These are phyloP conservation scores for Sarcophaga peregrina DNA, from an alignment of 1,140 invertebrate genomes.

Conservation along the genomic window DNA sequence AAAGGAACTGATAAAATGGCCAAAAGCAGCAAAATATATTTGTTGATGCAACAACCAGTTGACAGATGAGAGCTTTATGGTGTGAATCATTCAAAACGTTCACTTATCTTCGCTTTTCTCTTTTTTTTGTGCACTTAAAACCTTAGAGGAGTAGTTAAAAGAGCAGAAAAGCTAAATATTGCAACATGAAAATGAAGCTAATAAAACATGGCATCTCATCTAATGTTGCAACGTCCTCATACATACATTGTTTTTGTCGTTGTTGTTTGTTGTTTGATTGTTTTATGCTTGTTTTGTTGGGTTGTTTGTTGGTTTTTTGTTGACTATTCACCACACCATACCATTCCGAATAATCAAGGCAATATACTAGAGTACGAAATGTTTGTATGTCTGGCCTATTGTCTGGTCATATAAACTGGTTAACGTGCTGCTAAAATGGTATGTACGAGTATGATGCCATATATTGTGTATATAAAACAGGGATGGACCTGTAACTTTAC, in stretches of 20 bases:
- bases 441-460: too few relatives aligned
- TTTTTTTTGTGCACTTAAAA: not conserved
- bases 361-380: not conserved
- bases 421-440: not conserved
- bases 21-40: not conserved
- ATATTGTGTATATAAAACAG: not conserved
- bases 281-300: constrained; percentile 15
- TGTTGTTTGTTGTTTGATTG: constrained; percentile 14
- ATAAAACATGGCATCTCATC: constrained; percentile 29
- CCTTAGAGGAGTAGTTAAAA: not conserved
- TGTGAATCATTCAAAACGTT: not conserved
- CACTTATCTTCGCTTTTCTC: not conserved
- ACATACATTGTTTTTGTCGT: not conserved
- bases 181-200: constrained; percentile 29
- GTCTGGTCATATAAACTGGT: constrained; percentile 14
- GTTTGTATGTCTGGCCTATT: not conserved
- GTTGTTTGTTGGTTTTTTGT: constrained; percentile 31
- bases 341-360: constrained; percentile 5
- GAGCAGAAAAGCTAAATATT: not conserved
- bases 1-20: constrained; percentile 14
- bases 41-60: constrained; percentile 35
- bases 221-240: constrained; percentile 8
- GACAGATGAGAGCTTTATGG: constrained; percentile 22
- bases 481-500: not conserved
- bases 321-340: constrained; percentile 7